These are phyloP conservation scores for Noctua janthina DNA, from an alignment of 2,888 invertebrate genomes.

Conservation along the genomic window DNA sequence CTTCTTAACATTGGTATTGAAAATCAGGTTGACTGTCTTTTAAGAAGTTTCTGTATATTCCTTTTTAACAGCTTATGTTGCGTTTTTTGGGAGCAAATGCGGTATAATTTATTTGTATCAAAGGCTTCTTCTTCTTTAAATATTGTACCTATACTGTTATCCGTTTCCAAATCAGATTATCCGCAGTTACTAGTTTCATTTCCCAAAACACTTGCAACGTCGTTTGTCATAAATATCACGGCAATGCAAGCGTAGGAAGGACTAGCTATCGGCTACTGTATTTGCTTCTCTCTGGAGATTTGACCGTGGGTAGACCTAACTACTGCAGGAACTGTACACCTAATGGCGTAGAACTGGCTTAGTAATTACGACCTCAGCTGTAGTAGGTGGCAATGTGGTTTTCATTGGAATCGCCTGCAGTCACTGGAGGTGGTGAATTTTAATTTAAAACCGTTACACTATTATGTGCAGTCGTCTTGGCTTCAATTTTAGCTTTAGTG, in stretches of 20 bases:
- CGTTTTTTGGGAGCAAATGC: not conserved
- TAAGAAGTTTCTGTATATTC: not conserved
- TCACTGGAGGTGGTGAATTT: conserved; percentile 27
- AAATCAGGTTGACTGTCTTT: not conserved
- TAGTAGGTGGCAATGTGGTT: conserved; percentile 57
- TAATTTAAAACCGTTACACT: conserved; percentile 39
- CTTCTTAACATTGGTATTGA: not conserved
- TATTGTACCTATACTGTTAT: not conserved
- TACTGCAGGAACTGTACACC: conserved; percentile 51
- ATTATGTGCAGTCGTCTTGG: conserved; percentile 6
- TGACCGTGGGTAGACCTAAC: conserved; percentile 42
- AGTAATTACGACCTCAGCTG: conserved; percentile 48
- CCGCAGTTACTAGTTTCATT: not conserved
- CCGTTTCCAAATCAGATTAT: not conserved
- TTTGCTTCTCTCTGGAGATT: conserved; percentile 28
- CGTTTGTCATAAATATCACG: conserved; percentile 21
- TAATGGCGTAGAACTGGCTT: conserved; percentile 48
- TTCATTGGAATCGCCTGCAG: conserved; percentile 29
- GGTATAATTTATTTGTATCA: not conserved
- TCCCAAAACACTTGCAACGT: conserved; percentile 1
- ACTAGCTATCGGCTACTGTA: conserved; percentile 40
- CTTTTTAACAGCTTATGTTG: not conserved
- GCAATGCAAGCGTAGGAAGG: conserved; percentile 33
- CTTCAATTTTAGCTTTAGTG: conserved; percentile 10
- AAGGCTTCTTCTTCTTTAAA: no score